Evolutionary conservation across 64 coral and sea anemone genomes (phyloP).

Genomic region (Porites australiensis): DNA sequence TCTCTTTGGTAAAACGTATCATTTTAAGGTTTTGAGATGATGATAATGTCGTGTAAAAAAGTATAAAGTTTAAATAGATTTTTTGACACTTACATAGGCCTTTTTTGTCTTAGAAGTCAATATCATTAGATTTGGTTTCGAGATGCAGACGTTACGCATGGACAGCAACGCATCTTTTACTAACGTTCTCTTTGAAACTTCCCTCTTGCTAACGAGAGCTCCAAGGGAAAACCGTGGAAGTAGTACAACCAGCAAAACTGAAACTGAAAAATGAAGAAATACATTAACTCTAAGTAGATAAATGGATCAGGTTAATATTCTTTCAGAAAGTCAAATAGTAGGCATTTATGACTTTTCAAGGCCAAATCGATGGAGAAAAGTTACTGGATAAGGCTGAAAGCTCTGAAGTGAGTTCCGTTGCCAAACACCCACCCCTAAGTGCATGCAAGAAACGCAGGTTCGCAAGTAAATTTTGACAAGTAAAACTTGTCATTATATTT

Average conservation of each 20-base stretch:
- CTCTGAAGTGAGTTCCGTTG: too few relatives aligned
- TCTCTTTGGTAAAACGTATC: too few relatives aligned
- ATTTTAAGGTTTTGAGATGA: too few relatives aligned
- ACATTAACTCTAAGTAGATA: not conserved
- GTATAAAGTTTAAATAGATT: not conserved
- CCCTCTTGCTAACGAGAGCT: not conserved
- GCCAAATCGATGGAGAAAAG: too few relatives aligned
- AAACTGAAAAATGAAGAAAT: not conserved
- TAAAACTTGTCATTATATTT: too few relatives aligned
- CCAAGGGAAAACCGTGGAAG: not conserved
- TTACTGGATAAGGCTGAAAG: not conserved
- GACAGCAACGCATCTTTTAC: not conserved
- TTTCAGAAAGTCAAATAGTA: too few relatives aligned
- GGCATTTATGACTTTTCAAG: too few relatives aligned
- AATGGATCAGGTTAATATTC: too few relatives aligned
- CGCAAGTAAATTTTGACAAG: too few relatives aligned
- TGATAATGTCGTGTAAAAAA: not conserved
- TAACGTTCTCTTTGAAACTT: not conserved
- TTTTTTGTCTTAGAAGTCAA: not conserved
- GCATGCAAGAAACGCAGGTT: too few relatives aligned
- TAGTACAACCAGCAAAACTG: not conserved
- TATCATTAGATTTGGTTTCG: not conserved
- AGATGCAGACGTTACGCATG: not conserved
- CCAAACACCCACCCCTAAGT: too few relatives aligned
- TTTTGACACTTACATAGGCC: constrained; percentile 27